Evolutionary conservation across 92 coral and sea anemone species (phyloP), one percentile per base, ranked within the genome.

Genomic region (Pocillopora meandrina): DNA sequence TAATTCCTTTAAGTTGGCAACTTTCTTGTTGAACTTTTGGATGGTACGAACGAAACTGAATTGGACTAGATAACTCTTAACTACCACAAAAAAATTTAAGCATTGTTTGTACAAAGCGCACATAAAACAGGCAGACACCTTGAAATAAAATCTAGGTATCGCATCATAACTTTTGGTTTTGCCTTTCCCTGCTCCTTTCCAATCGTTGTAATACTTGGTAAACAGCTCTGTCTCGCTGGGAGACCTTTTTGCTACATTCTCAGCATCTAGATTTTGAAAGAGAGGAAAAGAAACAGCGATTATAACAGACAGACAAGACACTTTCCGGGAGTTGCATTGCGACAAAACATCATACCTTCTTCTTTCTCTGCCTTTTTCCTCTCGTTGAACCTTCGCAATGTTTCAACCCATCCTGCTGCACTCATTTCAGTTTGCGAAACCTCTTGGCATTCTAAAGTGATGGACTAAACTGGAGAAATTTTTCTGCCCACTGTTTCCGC

Each of bases 141-240:
- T 96, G 74, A 89, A 94, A 83, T 96, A 96, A 83, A 96, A 96
- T 75, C 98, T 91, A 56, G 99, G 99, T 34, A 96, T 96, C 9
- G 93, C 89, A 61, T 89, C 79, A 34, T 87, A 96, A 56, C 90
- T 91, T 42, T 87, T 84, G 49, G 91, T 90, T 66, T 91, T 87
- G 34, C 78, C 89, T 85, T 90, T 84, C 11, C 93, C 73, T 34
- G 86, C 82, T 67, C 95, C 98, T 74, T 96, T 96, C 92, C 96
- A 92, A 67, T 94, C 93, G 61, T 75, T 82, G 77, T 90, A 96
- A 79, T 84, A 94, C 71, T 94, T 87, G 72, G 94, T 90, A 74
- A 96, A 96, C 56, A 96, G 91, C 72, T 96, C 98, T 79, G 95
- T 91, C 82, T 96, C 99, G 81, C 87, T 85, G 58, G 87, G 84